Conservation (phyloP, 2,888 invertebrate species). For the Thera britannica region DNA sequence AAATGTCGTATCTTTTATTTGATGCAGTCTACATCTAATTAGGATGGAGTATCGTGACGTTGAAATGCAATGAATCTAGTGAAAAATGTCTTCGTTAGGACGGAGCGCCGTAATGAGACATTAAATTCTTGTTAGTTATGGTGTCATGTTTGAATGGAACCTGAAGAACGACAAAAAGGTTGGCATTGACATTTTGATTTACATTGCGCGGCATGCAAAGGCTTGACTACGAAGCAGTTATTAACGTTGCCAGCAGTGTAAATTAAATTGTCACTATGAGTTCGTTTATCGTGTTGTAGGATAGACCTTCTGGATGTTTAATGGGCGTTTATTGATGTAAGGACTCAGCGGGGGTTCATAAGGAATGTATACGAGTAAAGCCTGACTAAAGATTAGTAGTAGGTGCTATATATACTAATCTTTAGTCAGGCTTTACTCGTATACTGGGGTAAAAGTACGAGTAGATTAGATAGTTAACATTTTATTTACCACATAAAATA, state of each 20-base stretch:
- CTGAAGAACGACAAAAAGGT: not conserved
- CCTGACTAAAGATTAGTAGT: too few species aligned
- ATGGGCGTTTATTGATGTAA: conserved; percentile 15
- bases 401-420: too few species aligned
- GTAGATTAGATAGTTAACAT: too few species aligned
- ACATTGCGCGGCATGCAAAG: too few species aligned
- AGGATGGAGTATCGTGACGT: conserved; percentile 24
- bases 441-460: too few species aligned
- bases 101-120: conserved; percentile 26
- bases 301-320: conserved; percentile 4
- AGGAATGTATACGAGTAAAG: not conserved
- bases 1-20: not conserved
- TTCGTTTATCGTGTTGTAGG: too few species aligned
- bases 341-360: conserved; percentile 6
- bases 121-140: conserved; percentile 28
- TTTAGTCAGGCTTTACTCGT: too few species aligned
- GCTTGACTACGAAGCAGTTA: too few species aligned
- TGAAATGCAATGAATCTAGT: conserved; percentile 30
- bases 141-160: conserved; percentile 18
- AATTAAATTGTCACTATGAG: too few species aligned
- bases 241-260: too few species aligned
- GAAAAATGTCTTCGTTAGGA: conserved; percentile 29
- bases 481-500: too few species aligned
- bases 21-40: conserved; percentile 21
- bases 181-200: too few species aligned